Base-by-base conservation (phyloP, 2,888 invertebrate genomes). In the Thera britannica region DNA sequence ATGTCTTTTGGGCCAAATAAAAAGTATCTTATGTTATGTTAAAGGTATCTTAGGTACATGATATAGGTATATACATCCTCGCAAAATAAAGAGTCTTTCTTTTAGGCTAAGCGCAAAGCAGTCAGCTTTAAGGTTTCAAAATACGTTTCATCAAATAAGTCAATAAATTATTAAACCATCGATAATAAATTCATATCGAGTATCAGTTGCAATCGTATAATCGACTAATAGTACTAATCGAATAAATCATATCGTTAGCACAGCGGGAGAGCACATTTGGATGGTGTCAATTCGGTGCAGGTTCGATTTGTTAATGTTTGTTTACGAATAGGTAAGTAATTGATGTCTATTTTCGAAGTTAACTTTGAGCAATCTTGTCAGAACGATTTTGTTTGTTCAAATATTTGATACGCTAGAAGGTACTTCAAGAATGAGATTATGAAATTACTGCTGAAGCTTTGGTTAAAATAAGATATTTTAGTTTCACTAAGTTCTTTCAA, bases 251-350 rank as follows among this genome's bases (percentile, higher is more conserved):
- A 72, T 68, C 65, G 67, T 71, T 75, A 73, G 54, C 73, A 56
- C 75, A 73, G 75, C 73, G 68, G 75, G 75, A 63, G 68, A 58
- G 59, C 75, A 70, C 70, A 73, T 73, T 75, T 68, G 73, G 71
- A 59, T 72, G 69, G 73, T 75, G 75, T 73, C 71, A 70, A 73
- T 75, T 75, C 72, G 61, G 67, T 70, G 70, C 60, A 48, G 64
- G 70, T 58, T 68, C 69, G 62, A 65, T 61, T 66, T 66, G 61
- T 66, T 65, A 49, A 65, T 65, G 66, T 69, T 69, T 69, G 65
- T 69, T 65, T 65, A 62, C 62, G 55, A 59, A 11, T 51, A 49
- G 44, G 38, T 48, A 52, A 36, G 54, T 68, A 72, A 75, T 75
- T 72, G 70, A 77, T 75, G 55, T 70, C 65, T 57, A 62, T 63